These are phyloP conservation scores for Drosophila tani DNA, from an alignment of 1,140 invertebrate species.

Conservation along the genomic window DNA sequence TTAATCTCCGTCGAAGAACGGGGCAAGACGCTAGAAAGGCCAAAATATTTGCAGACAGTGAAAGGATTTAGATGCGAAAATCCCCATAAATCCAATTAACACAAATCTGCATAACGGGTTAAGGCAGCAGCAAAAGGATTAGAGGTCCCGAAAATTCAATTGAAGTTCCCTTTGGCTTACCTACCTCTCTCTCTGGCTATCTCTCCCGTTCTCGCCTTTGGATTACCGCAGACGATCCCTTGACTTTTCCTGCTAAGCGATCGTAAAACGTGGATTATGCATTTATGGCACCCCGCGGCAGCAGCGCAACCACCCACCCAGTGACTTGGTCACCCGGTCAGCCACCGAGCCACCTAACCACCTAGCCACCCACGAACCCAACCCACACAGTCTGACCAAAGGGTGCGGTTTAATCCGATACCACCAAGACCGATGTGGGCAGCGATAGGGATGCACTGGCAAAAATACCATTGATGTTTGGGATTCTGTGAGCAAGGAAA, in stretches of 20 bases:
- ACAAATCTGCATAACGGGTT: constrained; percentile 80
- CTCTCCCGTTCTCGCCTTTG: constrained; percentile 19
- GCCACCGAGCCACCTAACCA: neutral
- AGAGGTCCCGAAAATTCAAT: constrained; percentile 55
- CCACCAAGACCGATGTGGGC: constrained; percentile 59
- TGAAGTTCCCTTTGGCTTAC: constrained; percentile 40
- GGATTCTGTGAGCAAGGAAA: neutral
- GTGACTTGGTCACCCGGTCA: constrained; percentile 1
- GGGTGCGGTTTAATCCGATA: constrained; percentile 78
- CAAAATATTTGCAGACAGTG: constrained; percentile 84
- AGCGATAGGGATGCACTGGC: constrained; percentile 22
- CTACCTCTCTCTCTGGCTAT: neutral
- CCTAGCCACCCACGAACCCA: constrained; percentile 11
- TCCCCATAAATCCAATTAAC: constrained; percentile 83
- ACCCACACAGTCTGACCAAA: constrained; percentile 11
- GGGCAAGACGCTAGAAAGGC: constrained; percentile 45
- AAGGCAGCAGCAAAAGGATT: constrained; percentile 41
- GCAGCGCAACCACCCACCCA: constrained; percentile 34
- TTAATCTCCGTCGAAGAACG: constrained; percentile 66
- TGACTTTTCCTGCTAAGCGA: constrained; percentile 84
- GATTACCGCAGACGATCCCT: constrained; percentile 80
- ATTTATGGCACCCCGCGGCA: constrained; percentile 65
- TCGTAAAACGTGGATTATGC: constrained; percentile 78
- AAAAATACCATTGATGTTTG: constrained; percentile 21
- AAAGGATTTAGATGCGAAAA: constrained; percentile 81